phyloP scores from a whole-genome alignment of 1,140 invertebrate genomes.

The Drosophila pseudoobscura region DNA sequence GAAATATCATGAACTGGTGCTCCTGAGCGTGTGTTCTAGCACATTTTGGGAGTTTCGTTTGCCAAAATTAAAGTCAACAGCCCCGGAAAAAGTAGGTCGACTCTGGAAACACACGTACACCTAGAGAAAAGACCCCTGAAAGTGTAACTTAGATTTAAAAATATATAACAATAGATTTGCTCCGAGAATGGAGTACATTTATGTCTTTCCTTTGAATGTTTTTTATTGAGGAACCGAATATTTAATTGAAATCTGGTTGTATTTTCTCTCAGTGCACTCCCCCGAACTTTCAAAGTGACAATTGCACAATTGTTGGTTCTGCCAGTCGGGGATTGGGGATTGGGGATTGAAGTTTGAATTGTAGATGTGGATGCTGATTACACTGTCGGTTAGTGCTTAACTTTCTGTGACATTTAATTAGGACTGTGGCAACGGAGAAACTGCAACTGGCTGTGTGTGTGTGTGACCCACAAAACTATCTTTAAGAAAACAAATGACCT shows the following conservation, averaged over 20 bases:
- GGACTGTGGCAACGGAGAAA: constrained; percentile 10
- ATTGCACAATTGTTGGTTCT: constrained; percentile 50
- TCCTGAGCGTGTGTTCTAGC: constrained; percentile 18
- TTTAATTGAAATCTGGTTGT: no score
- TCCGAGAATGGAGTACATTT: no score
- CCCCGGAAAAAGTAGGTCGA: constrained; percentile 34
- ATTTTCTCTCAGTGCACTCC: no score
- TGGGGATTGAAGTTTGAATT: background rate
- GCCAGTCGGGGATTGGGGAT: no score
- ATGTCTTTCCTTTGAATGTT: no score
- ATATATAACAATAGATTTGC: no score
- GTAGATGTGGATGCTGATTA: background rate
- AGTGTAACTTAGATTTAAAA: no score
- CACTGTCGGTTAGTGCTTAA: constrained; percentile 20
- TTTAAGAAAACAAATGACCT: constrained; percentile 63
- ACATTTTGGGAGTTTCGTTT: constrained; percentile 21
- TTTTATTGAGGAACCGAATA: no score
- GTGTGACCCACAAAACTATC: constrained; percentile 64
- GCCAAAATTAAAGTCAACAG: constrained; percentile 36
- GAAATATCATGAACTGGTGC: constrained; percentile 48
- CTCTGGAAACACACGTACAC: constrained; percentile 1
- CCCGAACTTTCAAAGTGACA: constrained; percentile 46
- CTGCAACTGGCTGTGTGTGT: constrained; percentile 3
- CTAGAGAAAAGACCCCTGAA: no score
- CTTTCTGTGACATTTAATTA: constrained; percentile 64